These are phyloP conservation scores for Phrixothrix hirtus DNA, from an alignment of 2,888 invertebrate genomes.

Conservation along the genomic window DNA sequence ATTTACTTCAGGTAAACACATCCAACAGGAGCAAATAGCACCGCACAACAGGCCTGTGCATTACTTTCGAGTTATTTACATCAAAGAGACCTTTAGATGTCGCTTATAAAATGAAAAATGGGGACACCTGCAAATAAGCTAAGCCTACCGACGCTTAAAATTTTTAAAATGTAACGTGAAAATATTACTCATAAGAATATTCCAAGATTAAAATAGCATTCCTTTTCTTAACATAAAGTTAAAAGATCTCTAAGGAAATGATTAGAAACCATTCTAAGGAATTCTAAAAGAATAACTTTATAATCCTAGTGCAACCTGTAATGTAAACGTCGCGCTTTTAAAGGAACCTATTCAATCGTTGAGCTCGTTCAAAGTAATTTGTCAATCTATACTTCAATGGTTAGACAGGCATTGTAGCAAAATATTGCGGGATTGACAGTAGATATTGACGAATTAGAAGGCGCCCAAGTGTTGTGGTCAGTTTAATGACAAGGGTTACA, in stretches of 20 bases:
- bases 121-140: no score
- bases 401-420: neutral
- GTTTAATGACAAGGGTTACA: slow-evolving; percentile 17
- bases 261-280: no score
- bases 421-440: neutral
- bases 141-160: no score
- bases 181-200: no score
- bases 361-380: neutral
- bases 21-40: neutral
- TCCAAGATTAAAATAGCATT: no score
- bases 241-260: no score
- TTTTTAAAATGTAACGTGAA: no score
- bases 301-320: no score
- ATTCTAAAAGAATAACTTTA: no score
- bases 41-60: neutral
- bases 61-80: neutral
- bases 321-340: no score
- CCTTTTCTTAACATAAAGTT: no score
- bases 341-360: no score
- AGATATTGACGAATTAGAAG: slow-evolving; percentile 15
- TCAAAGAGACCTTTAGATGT: neutral
- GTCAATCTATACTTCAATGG: neutral
- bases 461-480: slow-evolving; percentile 12
- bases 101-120: neutral
- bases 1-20: neutral